Base-by-base conservation (phyloP, 1,140 invertebrate genomes). In the Heliconius congener region DNA sequence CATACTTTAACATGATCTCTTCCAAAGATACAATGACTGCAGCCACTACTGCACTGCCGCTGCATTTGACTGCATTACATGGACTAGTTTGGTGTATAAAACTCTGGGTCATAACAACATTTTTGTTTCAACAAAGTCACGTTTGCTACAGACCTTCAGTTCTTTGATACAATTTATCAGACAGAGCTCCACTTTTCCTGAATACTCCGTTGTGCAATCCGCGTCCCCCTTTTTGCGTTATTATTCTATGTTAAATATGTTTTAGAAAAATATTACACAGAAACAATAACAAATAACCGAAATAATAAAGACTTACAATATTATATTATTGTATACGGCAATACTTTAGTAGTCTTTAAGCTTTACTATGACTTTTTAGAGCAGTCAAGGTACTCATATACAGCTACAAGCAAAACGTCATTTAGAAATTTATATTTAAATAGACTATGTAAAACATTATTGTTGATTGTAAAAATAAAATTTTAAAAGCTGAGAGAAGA, bases 81-180 rank as follows among this genome's bases (percentile, higher is more conserved):
- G 27, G 19, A n/a, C n/a, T 60, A n/a, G n/a, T 66, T 66, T 16
- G 60, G 23, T 16, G 13, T 30, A 30, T 30, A 27, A 30, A 30
- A 66, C 60, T 13, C 60, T 30, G 27, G 55, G 55, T 60, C n/a
- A 60, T 60, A 60, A 60, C 55, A 66, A 66, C 3, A 30, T 66
- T 66, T 66, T 66, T 66, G 60, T 8, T 66, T 66, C 23, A 66
- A 73, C n/a, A 30, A 73, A 66, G 52, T 66, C 55, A 73, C 55
- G 55, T 27, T 71, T 73, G 8, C 37, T 19, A 6, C 4, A 23
- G 46, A 73, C 52, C n/a, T 30, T 34, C 55, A 46, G 42, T 27
- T 23, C 52, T 37, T 57, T 57, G 77, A 50, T 66, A 78, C 55
- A 78, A 78, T 78, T 78, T 74, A 57, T 74, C 77, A 78, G 57